These are phyloP conservation scores for Cetoscarus ocellatus DNA, from an alignment of 2,797 vertebrate genomes.

Conservation along the genomic window DNA sequence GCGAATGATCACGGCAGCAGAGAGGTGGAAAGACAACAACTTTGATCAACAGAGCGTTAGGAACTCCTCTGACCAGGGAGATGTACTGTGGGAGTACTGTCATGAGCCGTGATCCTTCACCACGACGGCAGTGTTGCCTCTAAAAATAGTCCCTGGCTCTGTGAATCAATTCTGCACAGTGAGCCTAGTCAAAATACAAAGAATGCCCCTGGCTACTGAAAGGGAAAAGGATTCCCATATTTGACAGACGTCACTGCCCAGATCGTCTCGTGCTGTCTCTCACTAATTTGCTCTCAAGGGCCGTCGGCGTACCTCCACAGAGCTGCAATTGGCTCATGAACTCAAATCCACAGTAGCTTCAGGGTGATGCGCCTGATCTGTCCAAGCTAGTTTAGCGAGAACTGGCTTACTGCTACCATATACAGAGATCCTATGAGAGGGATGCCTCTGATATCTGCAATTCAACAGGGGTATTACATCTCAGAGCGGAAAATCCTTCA, in stretches of 20 bases:
- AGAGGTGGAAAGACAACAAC: constrained; percentile 15
- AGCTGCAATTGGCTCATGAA: constrained; percentile 34
- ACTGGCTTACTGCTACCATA: constrained; percentile 23
- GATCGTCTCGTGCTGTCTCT: constrained; percentile 13
- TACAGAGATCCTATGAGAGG: constrained; percentile 7
- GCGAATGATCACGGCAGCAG: constrained; percentile 16
- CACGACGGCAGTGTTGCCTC: constrained; percentile 38
- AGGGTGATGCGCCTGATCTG: constrained; percentile 23
- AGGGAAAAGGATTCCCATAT: constrained; percentile 25
- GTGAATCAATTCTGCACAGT: constrained; percentile 57
- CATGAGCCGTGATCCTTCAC: constrained; percentile 49
- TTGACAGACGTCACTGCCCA: constrained; percentile 33
- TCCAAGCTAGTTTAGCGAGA: constrained; percentile 35
- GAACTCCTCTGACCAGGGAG: constrained; percentile 45
- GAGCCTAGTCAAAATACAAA: constrained; percentile 37
- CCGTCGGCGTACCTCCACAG: constrained; percentile 4
- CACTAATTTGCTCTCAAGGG: constrained; percentile 47
- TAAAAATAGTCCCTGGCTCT: constrained; percentile 61
- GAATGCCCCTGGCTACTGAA: constrained; percentile 17
- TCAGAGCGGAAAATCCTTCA: constrained; percentile 30
- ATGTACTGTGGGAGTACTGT: constrained; percentile 28
- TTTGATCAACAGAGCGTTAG: constrained; percentile 39
- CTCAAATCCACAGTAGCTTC: constrained; percentile 35
- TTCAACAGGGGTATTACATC: constrained; percentile 31
- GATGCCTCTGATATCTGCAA: constrained; percentile 45